Base-by-base conservation (phyloP, 2,113 vertebrate species). In the Coracopsis vasa region DNA sequence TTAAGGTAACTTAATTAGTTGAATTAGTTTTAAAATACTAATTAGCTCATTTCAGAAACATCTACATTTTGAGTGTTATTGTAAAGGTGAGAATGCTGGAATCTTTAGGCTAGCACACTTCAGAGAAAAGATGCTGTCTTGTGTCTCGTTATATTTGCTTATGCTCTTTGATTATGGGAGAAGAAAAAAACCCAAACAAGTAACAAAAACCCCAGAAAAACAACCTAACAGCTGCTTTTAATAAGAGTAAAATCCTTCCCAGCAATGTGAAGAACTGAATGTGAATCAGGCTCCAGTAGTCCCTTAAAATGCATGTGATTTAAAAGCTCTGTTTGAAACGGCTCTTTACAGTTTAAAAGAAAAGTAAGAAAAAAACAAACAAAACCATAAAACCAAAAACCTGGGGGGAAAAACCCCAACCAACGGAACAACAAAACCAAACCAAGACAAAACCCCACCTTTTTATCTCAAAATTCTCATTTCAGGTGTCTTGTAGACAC, bases 161-260 rank as follows among this genome's bases (percentile, higher is more conserved):
- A 61, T 61, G 7, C 5, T 75, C 77, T 75, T 90, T 61, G 10
- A 56, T 69, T 62, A 50, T 58, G 28, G 3, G 23, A 90, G 4
- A 31, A 50, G 14, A 10, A 44, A 27, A 71, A 78, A 60, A 6
- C 24, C 35, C 39, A 47, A 69, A 35, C 17, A 33, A 10, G 4
- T 21, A 45, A 4, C 3, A 13, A 79, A 65, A 70, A 39, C 1
- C 0, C 1, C 4, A 24, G 7, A 50, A 65, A 80, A 80, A 11
- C 47, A 83, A 37, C 12, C 3, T 45, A 61, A 23, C 25, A 86
- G 14, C 31, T 87, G 31, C 39, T 89, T 92, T 71, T 82, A 92
- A 75, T 23, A 82, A 71, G 44, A 88, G 67, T 81, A 66, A 79
- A 93, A 74, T 53, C n/a, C 21, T 73, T 86, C 48, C 0, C 3